A percentile compares a stretch with the other conserved stretches of the same genome.
Conservation (phyloP, 2,888 invertebrate species). For the Drosophila kanekoi region DNA sequence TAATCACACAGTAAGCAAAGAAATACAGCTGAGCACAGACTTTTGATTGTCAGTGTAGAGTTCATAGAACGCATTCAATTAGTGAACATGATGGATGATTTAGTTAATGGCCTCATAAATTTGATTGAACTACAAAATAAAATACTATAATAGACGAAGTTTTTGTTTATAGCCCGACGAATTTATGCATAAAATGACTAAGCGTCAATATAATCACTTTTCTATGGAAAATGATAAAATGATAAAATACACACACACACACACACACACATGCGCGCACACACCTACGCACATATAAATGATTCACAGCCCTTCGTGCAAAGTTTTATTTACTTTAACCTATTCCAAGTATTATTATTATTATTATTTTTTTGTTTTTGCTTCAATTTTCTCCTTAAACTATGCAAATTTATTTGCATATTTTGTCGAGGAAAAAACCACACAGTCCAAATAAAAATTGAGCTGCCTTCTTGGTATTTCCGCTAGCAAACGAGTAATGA, state of each 20-base stretch:
- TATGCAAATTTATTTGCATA: conserved; percentile 53
- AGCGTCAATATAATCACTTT: conserved; percentile 44
- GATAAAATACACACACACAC: conserved; percentile 28
- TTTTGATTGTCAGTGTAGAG: conserved; percentile 6
- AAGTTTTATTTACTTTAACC: conserved; percentile 33
- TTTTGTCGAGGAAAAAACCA: conserved; percentile 13
- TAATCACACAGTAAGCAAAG: no score
- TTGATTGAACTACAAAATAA: conserved; percentile 17
- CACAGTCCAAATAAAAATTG: conserved; percentile 8
- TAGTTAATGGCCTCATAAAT: conserved; percentile 41
- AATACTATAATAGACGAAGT: background rate
- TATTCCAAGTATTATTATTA: conserved; percentile 15
- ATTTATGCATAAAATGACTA: conserved; percentile 42
- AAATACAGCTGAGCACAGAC: background rate
- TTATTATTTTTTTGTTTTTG: conserved; percentile 5
- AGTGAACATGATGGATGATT: conserved; percentile 29
- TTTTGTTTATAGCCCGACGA: conserved; percentile 20
- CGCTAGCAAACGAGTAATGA: conserved; percentile 29
- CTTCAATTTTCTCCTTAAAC: conserved; percentile 19
- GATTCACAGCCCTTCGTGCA: conserved; percentile 38
- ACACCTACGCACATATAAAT: conserved; percentile 9
- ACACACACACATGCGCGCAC: background rate
- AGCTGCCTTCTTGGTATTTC: conserved; percentile 46
- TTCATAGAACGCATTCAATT: conserved; percentile 14
- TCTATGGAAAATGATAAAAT: conserved; percentile 35